Evolutionary conservation across 2,888 invertebrate genomes (phyloP), one percentile per base, ranked within the genome.

Genomic region (Rotaria socialis): DNA sequence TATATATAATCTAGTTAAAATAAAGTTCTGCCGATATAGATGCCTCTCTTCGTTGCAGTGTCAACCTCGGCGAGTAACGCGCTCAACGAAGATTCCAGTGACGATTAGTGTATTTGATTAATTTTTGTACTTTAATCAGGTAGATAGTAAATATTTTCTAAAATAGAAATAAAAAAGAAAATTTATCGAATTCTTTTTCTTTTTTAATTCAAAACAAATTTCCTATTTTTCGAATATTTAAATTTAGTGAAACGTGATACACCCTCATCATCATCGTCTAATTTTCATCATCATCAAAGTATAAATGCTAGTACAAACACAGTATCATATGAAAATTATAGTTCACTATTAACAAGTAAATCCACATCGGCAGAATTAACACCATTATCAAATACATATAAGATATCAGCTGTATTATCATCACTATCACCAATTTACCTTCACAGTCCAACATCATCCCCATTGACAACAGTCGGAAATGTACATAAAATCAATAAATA

Each of bases 41-140:
- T 67, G 19, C 19, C 55, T 55, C 27, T 11, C 19, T 67, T 19
- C 67, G 35, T 67, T 67, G 35, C 67, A 67, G 67, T 67, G 67
- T 67, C 67, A 41, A 67, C 35, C 67, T 35, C 67, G 67, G 67
- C 67, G 67, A 67, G 67, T 67, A 67, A 67, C 14, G 27, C 67
- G 67, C 67, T 67, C 67, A 67, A 67, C 19, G 67, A 67, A 67
- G 67, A 67, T 67, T 67, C 67, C 67, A 67, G 35, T 67, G 67
- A 67, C 35, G 67, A 35, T 67, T 67, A 67, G 67, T 35, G 67
- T 67, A 67, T 67, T 67, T 67, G 35, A 35, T 35, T 67, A 35
- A 35, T 16, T 67, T 67, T 67, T 67, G 19, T 27, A 67, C 67
- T 67, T 67, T 41, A 35, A 35, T 67, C 67, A 67, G 67, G 67